Base-by-base conservation (phyloP, 2,888 invertebrate species). In the Oxytorus armatus region DNA sequence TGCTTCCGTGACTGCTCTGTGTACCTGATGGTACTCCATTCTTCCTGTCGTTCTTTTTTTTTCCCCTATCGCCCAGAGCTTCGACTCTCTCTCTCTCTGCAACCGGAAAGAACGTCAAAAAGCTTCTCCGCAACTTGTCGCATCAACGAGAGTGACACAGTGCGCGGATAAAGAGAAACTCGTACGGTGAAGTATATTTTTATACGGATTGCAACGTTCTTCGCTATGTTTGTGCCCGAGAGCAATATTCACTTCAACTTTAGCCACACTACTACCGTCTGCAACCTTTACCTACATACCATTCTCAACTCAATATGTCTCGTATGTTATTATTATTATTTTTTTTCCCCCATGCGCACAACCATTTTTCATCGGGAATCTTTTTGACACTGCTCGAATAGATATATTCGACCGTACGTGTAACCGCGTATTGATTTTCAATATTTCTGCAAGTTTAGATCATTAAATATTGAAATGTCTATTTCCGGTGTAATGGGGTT, bases 51-150 rank as follows among this genome's bases (percentile, higher is more conserved):
- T 72, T 39, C 51, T 2, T 8, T 59, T 21, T n/a, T 42, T 49
- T 33, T 16, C 61, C 36, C 23, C 23, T 29, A 61, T 61, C 51
- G 18, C 25, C 59, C n/a, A n/a, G 68, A 49, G 39, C 59, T 36
- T 42, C 51, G 61, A 21, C 68, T 68, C 42, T 42, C 8, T 29
- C 11, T 18, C 68, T 68, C 42, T 42, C 8, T 29, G 16, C 16
- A 18, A 57, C n/a, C 39, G 59, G 14, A 23, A 59, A 33, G 44
- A 61, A 61, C 61, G 69, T 69, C 76, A 55, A 73, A 73, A 73
- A 73, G 61, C 61, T 63, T 61, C 72, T 61, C 61, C 72, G 61
- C 72, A 73, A 73, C 61, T 73, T 73, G 61, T 73, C 72, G 72
- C 51, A 49, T 59, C 72, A 59, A 59, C 42, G 49, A 3, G 61